Percentiles rank a stretch among this genome's conserved stretches.
phyloP scores from a whole-genome alignment of 2,797 vertebrate species.

The Phylloscopus collybita region DNA sequence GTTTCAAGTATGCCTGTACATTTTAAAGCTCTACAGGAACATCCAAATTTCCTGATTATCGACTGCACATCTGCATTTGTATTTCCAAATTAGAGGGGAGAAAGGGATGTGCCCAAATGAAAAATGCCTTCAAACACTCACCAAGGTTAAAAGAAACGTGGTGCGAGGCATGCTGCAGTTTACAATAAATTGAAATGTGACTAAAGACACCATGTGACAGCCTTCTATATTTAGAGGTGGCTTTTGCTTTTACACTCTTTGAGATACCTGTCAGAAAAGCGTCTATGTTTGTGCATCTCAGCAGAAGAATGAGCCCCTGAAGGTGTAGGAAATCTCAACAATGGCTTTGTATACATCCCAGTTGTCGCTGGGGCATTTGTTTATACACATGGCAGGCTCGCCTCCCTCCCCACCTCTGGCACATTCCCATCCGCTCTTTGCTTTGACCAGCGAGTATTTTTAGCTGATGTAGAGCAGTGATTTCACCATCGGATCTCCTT shows the following conservation, averaged over 20 bases:
- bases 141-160: slow-evolving; percentile 30
- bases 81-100: neutral
- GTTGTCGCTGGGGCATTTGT: slow-evolving; percentile 1
- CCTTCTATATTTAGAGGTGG: slow-evolving; percentile 62
- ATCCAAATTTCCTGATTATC: neutral
- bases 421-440: neutral
- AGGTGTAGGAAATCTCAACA: slow-evolving; percentile 45
- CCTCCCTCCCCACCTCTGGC: neutral
- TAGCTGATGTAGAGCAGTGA: slow-evolving; percentile 18
- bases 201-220: slow-evolving; percentile 63
- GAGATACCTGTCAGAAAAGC: slow-evolving; percentile 38
- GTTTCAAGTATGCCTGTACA: slow-evolving; percentile 42
- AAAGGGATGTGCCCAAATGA: neutral
- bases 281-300: slow-evolving; percentile 58
- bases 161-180: slow-evolving; percentile 30
- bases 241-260: slow-evolving; percentile 63
- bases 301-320: slow-evolving; percentile 63
- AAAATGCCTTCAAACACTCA: neutral
- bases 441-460: slow-evolving; percentile 60
- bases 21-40: slow-evolving; percentile 30
- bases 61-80: neutral
- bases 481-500: slow-evolving; percentile 39
- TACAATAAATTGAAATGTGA: slow-evolving; percentile 63
- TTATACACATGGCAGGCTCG: neutral
- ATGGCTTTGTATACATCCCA: slow-evolving; percentile 26